Evolutionary conservation across 2,888 invertebrate genomes (phyloP).

Genomic region (Chrysopilus asiliformis): DNA sequence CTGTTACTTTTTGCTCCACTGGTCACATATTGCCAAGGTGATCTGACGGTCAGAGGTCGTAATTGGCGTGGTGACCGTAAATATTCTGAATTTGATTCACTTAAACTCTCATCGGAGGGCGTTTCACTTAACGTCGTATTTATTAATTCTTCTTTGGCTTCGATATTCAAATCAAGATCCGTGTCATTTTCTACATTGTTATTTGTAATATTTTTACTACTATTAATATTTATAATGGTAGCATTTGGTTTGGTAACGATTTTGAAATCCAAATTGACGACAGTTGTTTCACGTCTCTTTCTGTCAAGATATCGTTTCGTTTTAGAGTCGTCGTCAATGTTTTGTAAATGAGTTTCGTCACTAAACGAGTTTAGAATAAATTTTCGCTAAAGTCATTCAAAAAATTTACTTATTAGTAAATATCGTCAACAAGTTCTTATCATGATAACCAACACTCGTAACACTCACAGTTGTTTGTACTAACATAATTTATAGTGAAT

Average conservation of each 20-base stretch:
- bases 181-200: constrained; percentile 7
- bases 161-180: constrained; percentile 3
- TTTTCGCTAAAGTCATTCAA: no score
- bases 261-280: no score
- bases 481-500: no score
- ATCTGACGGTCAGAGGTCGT: constrained; percentile 17
- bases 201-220: not conserved
- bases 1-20: no score
- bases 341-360: constrained; percentile 12
- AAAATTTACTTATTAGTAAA: no score
- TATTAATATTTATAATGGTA: no score
- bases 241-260: no score
- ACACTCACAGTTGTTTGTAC: no score
- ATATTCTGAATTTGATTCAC: constrained; percentile 21
- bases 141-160: constrained; percentile 4
- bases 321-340: constrained; percentile 11
- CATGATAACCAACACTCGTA: no score
- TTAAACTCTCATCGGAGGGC: constrained; percentile 17
- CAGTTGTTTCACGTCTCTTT: constrained; percentile 14
- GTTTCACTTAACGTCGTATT: constrained; percentile 8
- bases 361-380: no score
- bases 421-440: no score
- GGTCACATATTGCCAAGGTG: constrained; percentile 11
- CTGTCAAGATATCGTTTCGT: constrained; percentile 12
- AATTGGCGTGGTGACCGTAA: constrained; percentile 27